Conservation (phyloP, 2,797 vertebrate species). For the Pipistrellus pygmaeus region DNA sequence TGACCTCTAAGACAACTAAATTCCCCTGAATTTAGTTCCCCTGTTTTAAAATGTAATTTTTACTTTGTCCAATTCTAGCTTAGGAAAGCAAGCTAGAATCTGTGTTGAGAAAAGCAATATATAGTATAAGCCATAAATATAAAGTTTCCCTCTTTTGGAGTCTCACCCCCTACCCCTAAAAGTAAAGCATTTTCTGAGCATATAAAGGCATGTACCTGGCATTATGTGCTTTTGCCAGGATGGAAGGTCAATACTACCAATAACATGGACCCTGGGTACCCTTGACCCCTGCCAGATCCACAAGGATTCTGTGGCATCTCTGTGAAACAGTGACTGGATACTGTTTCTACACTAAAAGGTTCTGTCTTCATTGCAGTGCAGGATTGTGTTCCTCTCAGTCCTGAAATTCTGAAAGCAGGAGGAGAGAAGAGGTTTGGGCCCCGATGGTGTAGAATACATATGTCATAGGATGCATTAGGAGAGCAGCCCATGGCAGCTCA, state of each 20-base stretch:
- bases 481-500: background rate
- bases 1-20: background rate
- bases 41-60: background rate
- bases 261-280: background rate
- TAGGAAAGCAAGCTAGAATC: background rate
- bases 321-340: background rate
- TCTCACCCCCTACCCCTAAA: background rate
- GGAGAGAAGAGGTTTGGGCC: background rate
- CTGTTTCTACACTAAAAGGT: background rate
- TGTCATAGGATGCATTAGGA: background rate
- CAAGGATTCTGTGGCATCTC: background rate
- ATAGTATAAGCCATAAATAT: background rate
- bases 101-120: background rate
- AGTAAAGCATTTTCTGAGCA: background rate
- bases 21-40: background rate
- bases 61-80: background rate
- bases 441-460: background rate
- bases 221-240: background rate
- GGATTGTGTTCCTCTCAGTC: background rate
- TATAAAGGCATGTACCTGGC: fast-evolving
- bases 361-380: background rate
- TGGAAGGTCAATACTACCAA: background rate
- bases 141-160: background rate
- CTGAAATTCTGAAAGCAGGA: background rate
- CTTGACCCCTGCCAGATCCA: background rate